Evolutionary conservation across 2,888 invertebrate species (phyloP), one percentile per base, ranked within the genome.

Genomic region (Pristionchus exspectatus): DNA sequence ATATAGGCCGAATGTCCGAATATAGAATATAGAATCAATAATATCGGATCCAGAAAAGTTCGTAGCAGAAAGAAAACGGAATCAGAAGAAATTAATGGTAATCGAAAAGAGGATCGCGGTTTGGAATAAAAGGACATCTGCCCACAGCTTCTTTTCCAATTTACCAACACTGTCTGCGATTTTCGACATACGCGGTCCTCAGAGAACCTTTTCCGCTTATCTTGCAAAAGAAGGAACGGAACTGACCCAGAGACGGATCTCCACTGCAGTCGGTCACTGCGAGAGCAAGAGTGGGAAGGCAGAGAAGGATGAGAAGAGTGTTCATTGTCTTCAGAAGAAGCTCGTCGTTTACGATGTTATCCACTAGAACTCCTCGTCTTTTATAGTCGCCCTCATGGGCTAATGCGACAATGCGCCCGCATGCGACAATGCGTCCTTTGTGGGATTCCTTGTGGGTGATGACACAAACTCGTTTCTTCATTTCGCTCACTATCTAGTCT

Each of bases 341-440:
- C 66, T 66, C 66, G 69, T 69, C 30, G 69, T 69, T 69, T 30
- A 69, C 30, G 69, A 69, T 69, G 30, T 1, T 69, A 12, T 27
- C 69, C 69, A 14, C 30, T 18, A 1, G 69, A 69, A 69, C 69
- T 27, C 27, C 27, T 30, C 2, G 14, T 16, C 69, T 69, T 69
- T 69, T 69, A 69, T 69, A 69, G 69, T 69, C 30, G 69, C 59
- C 59, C 63, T 63, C 63, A 63, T 63, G n/a, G 63, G 3, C 24
- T n/a, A 63, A 63, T 63, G 59, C n/a, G n/a, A n/a, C n/a, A 38
- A 38, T n/a, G n/a, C n/a, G 38, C 38, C 38, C 38, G 38, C 38
- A 38, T 2, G 38, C 63, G 24, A 63, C 63, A 63, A 63, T n/a
- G 63, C 63, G 24, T 5, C n/a, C n/a, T 5, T 63, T 63, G 63